phyloP scores from a whole-genome alignment of 2,113 vertebrate genomes.

The Naja naja region DNA sequence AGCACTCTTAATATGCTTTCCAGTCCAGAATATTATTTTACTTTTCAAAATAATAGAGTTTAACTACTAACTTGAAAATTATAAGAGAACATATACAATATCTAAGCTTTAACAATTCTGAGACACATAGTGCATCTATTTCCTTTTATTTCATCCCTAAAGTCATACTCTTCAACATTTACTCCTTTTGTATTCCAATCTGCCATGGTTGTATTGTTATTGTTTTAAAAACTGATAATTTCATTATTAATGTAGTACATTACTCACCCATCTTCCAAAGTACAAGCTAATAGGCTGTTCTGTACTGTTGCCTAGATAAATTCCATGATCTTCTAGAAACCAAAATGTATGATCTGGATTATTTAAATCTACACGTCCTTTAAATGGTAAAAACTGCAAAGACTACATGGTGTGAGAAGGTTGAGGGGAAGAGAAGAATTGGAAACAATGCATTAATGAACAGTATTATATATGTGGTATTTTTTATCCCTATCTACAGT shows the following conservation, averaged over 20 bases:
- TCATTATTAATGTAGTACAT: constrained; percentile 28
- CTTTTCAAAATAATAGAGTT: not conserved
- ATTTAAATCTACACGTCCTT: constrained; percentile 90
- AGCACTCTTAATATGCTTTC: not conserved
- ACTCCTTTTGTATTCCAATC: not conserved
- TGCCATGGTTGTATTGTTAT: not conserved
- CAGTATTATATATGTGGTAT: not conserved
- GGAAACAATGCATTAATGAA: not conserved
- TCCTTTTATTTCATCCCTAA: not conserved
- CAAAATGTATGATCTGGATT: constrained; percentile 88
- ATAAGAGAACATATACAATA: not conserved
- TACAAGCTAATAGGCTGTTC: constrained; percentile 84
- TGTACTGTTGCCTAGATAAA: constrained; percentile 87
- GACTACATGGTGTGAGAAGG: constrained; percentile 67
- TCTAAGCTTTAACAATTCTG: not conserved
- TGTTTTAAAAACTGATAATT: not conserved
- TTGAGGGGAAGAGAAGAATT: not conserved
- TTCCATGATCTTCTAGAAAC: constrained; percentile 92
- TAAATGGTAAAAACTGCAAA: constrained; percentile 90
- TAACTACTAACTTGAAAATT: not conserved
- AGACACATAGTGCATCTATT: not conserved
- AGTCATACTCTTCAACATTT: not conserved
- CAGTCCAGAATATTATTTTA: not conserved
- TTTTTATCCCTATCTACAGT: not conserved
- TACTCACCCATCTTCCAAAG: constrained; percentile 96